Conservation (phyloP, 2,888 invertebrate species). For the Adelphocoris suturalis region DNA sequence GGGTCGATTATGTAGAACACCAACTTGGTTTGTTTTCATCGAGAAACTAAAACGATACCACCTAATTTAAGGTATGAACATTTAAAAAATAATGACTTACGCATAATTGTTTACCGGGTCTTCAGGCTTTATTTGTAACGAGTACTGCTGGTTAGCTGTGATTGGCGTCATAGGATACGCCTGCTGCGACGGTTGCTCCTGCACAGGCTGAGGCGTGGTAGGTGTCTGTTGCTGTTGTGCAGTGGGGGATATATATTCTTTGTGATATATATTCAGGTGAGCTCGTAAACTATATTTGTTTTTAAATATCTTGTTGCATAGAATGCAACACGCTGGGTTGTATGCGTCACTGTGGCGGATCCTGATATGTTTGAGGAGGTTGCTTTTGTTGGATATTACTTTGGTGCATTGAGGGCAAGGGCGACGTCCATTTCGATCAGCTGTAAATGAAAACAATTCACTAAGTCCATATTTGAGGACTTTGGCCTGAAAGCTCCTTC, state of each 20-base stretch:
- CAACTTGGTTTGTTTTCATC: neutral
- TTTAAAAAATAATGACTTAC: neutral
- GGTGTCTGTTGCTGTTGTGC: conserved; percentile 58
- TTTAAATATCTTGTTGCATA: conserved; percentile 78
- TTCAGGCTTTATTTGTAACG: conserved; percentile 30
- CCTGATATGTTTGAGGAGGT: conserved; percentile 78
- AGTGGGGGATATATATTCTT: conserved; percentile 74
- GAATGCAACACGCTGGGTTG: conserved; percentile 77
- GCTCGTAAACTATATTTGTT: conserved; percentile 78
- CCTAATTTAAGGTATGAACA: conserved; percentile 1
- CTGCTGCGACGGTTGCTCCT: conserved; percentile 66
- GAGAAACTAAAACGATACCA: conserved; percentile 31
- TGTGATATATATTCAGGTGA: conserved; percentile 78
- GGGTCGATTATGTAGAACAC: conserved; percentile 3
- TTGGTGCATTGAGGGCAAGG: conserved; percentile 78
- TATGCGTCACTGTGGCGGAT: conserved; percentile 77
- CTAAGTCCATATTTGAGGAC: neutral
- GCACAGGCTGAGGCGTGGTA: conserved; percentile 24
- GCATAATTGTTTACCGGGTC: conserved; percentile 22
- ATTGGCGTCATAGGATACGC: conserved; percentile 61
- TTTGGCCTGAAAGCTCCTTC: neutral
- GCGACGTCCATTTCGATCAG: conserved; percentile 76
- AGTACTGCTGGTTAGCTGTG: conserved; percentile 57
- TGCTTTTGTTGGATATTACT: conserved; percentile 78
- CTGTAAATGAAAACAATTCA: conserved; percentile 2